phyloP scores from a whole-genome alignment of 2,113 vertebrate genomes.

The Dermatemys mawii region DNA sequence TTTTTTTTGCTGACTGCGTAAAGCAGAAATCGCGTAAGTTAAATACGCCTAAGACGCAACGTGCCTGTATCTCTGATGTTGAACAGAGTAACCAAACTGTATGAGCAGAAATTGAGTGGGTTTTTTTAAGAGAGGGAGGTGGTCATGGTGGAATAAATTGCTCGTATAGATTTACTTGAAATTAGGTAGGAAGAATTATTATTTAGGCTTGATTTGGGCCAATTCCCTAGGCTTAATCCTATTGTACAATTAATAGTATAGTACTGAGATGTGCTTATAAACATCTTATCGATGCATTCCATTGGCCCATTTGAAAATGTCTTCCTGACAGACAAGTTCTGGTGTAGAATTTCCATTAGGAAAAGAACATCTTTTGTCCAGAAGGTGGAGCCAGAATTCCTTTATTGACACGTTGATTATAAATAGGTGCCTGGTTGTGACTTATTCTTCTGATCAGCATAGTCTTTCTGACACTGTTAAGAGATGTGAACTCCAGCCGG shows the following conservation, averaged over 20 bases:
- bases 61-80: neutral
- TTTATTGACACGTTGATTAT: neutral
- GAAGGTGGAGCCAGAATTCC: conserved; percentile 57
- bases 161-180: neutral
- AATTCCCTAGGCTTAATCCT: neutral
- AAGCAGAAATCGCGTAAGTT: too few relatives aligned
- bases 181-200: neutral
- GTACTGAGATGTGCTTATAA: accelerated
- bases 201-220: neutral
- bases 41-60: too few relatives aligned
- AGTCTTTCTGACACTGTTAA: neutral
- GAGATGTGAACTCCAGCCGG: neutral
- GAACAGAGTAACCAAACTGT: neutral
- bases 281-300: accelerated
- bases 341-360: accelerated
- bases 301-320: accelerated
- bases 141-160: neutral
- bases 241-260: neutral
- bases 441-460: neutral
- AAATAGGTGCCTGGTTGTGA: neutral
- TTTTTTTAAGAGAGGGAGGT: neutral
- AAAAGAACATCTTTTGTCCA: conserved; percentile 18
- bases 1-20: too few relatives aligned
- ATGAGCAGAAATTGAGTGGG: neutral
- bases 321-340: accelerated